Percentiles rank a stretch among this genome's conserved stretches.
Evolutionary conservation across 2,888 invertebrate species (phyloP).

Genomic region (Panzeria rudis): DNA sequence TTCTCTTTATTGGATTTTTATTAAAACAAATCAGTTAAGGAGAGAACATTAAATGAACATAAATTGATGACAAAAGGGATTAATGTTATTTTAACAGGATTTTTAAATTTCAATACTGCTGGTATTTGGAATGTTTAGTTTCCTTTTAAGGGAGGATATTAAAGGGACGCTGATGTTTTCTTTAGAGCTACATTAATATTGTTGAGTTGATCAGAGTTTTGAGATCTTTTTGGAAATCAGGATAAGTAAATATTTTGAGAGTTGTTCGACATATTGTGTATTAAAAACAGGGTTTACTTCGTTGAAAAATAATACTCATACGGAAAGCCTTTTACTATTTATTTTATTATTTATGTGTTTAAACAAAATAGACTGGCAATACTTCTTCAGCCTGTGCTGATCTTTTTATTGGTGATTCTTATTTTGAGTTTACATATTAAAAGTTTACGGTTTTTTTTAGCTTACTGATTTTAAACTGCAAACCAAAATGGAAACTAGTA

Average conservation of each 20-base stretch:
- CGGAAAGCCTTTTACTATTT: background rate
- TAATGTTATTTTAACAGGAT: constrained; percentile 48
- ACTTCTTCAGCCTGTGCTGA: too few species aligned
- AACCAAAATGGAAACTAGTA: too few species aligned
- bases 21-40: constrained; percentile 44
- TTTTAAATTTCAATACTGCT: constrained; percentile 31
- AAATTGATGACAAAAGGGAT: constrained; percentile 48
- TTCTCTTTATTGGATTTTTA: constrained; percentile 29
- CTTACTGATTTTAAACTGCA: too few species aligned
- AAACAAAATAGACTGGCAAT: too few species aligned
- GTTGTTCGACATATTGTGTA: background rate
- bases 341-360: too few species aligned
- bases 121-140: constrained; percentile 1
- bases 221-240: background rate
- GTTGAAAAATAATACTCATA: background rate
- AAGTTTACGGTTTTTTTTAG: too few species aligned
- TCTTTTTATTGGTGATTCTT: too few species aligned
- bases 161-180: background rate
- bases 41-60: constrained; percentile 12
- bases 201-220: background rate
- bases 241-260: background rate
- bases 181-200: background rate
- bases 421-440: too few species aligned
- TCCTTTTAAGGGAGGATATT: background rate
- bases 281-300: background rate